Evolutionary conservation across 2,113 vertebrate genomes (phyloP).

Genomic region (Rhynchopsitta pachyrhyncha): DNA sequence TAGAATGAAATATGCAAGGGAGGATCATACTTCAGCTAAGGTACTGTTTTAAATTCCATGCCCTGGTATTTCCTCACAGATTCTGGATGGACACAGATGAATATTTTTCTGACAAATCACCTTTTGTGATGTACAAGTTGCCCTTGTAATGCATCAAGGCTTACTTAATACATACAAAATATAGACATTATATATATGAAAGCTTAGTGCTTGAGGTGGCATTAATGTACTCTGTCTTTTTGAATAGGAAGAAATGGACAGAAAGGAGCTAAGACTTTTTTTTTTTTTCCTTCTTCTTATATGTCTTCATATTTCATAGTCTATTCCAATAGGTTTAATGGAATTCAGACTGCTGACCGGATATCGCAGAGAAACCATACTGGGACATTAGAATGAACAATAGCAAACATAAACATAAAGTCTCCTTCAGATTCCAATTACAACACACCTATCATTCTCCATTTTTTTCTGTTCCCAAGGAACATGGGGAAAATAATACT

Average conservation of each 20-base stretch:
- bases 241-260: background rate
- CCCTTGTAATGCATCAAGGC: background rate
- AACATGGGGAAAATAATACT: background rate
- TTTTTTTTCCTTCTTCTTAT: background rate
- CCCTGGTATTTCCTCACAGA: background rate
- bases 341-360: background rate
- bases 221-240: background rate
- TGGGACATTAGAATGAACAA: slow-evolving; percentile 31
- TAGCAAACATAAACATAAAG: background rate
- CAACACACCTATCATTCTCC: background rate
- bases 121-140: background rate
- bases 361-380: background rate
- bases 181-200: background rate
- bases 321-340: background rate
- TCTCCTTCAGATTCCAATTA: background rate
- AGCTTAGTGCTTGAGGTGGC: background rate
- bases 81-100: background rate
- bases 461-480: background rate
- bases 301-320: background rate
- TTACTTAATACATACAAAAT: background rate
- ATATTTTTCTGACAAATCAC: background rate
- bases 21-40: background rate
- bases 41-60: background rate
- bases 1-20: background rate
- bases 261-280: background rate